Conservation (phyloP, 2,888 invertebrate species). For the Drosophila limbata region DNA sequence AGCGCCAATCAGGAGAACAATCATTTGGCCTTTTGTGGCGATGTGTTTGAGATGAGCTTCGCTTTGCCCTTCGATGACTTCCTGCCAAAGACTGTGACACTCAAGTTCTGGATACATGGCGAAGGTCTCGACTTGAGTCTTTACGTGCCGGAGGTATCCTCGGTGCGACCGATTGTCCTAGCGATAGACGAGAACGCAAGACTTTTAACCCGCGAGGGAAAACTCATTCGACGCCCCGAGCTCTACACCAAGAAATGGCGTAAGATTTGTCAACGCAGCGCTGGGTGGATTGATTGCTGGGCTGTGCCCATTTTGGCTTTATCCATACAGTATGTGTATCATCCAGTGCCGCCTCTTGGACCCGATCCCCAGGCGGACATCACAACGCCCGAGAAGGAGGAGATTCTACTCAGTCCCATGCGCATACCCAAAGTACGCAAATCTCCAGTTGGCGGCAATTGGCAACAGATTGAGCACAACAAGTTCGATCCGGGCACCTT, state of each 20-base stretch:
- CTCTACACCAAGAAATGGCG: constrained; percentile 90
- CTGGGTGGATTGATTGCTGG: constrained; percentile 98
- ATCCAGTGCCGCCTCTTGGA: constrained; percentile 95
- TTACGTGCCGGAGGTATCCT: constrained; percentile 96
- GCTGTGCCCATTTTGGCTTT: constrained; percentile 97
- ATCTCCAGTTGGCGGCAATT: constrained; percentile 89
- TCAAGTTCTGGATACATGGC: constrained; percentile 97
- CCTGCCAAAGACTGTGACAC: constrained; percentile 94
- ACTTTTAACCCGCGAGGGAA: constrained; percentile 91
- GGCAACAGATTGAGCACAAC: constrained; percentile 86
- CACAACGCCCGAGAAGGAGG: constrained; percentile 97
- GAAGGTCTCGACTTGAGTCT: constrained; percentile 96
- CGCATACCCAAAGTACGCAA: constrained; percentile 93
- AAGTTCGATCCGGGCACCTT: constrained; percentile 95
- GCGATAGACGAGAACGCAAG: constrained; percentile 95
- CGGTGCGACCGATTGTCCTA: constrained; percentile 92
- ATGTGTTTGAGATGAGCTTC: constrained; percentile 96
- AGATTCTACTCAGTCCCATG: constrained; percentile 95
- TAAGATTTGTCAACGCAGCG: constrained; percentile 89
- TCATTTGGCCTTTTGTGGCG: constrained; percentile 97
- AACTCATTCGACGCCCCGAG: constrained; percentile 87
- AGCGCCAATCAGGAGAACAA: constrained; percentile 98
- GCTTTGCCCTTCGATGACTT: constrained; percentile 98
- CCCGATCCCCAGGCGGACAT: constrained; percentile 96
- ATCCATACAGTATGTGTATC: constrained; percentile 95